phyloP scores from a whole-genome alignment of 2,888 invertebrate species.

The Dascillus cervinus region DNA sequence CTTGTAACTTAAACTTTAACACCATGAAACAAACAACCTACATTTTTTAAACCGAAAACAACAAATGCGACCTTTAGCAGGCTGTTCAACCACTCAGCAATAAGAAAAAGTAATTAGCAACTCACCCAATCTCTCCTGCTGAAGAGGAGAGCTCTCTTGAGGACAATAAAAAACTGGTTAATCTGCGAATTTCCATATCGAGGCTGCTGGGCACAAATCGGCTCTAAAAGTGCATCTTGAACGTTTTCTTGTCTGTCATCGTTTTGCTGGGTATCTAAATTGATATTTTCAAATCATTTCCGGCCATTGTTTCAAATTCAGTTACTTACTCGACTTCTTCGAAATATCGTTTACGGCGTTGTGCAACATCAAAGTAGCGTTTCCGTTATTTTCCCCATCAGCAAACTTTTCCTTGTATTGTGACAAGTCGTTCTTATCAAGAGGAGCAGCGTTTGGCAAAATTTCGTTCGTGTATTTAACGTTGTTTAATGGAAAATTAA shows the following conservation, averaged over 20 bases:
- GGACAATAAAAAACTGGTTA: slow-evolving; percentile 80
- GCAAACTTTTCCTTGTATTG: slow-evolving; percentile 32
- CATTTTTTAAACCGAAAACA: no score
- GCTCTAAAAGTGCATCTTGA: slow-evolving; percentile 61
- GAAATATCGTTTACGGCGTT: slow-evolving; percentile 58
- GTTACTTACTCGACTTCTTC: slow-evolving; percentile 47
- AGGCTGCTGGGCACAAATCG: slow-evolving; percentile 53
- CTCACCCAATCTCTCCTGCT: slow-evolving; percentile 83
- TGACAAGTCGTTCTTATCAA: slow-evolving; percentile 19
- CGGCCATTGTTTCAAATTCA: slow-evolving; percentile 6
- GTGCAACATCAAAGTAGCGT: slow-evolving; percentile 47
- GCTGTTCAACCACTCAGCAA: no score
- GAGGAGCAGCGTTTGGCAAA: slow-evolving; percentile 39
- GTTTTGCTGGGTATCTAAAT: slow-evolving; percentile 47
- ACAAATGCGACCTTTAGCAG: no score
- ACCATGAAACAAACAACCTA: no score
- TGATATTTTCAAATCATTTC: no score
- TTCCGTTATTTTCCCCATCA: slow-evolving; percentile 23
- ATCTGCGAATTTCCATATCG: slow-evolving; percentile 78
- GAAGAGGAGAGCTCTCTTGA: slow-evolving; percentile 77
- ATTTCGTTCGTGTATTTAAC: slow-evolving; percentile 30
- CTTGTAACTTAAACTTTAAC: no score
- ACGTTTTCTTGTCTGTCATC: slow-evolving; percentile 60
- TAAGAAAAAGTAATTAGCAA: no score
- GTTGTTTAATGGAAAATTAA: slow-evolving; percentile 41